A percentile compares a stretch with the other conserved stretches of the same genome.
phyloP scores from a whole-genome alignment of 2,113 vertebrate species.

The Setophaga coronata region DNA sequence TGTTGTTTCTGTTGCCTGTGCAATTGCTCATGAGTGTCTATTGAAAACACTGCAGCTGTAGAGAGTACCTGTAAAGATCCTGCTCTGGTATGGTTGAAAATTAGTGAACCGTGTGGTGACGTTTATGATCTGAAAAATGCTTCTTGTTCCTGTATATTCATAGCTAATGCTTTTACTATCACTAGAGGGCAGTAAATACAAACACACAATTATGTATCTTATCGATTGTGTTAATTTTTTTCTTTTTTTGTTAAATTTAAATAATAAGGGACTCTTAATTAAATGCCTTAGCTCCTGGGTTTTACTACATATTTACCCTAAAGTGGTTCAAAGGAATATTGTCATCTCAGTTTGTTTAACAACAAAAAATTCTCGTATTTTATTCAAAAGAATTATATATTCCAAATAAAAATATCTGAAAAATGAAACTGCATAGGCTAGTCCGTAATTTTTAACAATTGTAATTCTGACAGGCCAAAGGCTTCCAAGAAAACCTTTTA shows the following conservation, averaged over 20 bases:
- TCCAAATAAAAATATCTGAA: not conserved
- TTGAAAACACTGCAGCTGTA: not conserved
- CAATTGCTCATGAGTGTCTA: not conserved
- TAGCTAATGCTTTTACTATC: not conserved
- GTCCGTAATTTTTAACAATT: not conserved
- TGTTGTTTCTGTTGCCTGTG: not conserved
- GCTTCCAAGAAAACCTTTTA: not conserved
- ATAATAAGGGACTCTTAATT: not conserved
- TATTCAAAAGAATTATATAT: not conserved
- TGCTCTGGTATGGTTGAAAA: not conserved
- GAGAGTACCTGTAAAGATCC: not conserved
- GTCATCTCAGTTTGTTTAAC: not conserved
- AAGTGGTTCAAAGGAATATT: not conserved
- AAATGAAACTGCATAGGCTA: not conserved
- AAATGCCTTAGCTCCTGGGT: not conserved
- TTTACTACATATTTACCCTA: not conserved
- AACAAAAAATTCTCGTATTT: not conserved
- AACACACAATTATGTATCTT: not conserved
- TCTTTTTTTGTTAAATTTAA: not conserved
- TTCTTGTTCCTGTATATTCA: not conserved
- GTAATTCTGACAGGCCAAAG: not conserved
- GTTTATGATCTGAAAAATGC: not conserved
- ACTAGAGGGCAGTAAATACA: constrained; percentile 77
- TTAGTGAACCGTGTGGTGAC: not conserved
- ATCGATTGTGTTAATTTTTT: no score